Evolutionary conservation across 2,797 vertebrate species (phyloP).

Genomic region (Protosalanx chinensis): DNA sequence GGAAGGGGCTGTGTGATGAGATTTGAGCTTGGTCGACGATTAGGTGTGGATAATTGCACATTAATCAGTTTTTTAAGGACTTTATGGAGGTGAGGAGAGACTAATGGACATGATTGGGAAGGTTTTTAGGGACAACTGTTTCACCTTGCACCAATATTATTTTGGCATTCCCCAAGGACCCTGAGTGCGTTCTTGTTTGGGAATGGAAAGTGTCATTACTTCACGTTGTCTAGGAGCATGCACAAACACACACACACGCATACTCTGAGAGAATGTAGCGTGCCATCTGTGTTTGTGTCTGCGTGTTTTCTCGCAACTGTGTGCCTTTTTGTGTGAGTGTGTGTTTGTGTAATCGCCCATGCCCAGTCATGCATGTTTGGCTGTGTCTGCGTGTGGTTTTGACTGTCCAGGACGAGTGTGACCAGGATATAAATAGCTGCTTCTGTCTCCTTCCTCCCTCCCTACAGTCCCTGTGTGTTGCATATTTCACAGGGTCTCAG

Average conservation of each 20-base stretch:
- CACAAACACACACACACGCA: conserved; percentile 30
- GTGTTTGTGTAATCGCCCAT: conserved; percentile 3
- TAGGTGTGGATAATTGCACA: background rate
- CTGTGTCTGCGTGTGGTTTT: conserved; percentile 13
- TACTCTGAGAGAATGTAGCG: background rate
- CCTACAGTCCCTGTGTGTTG: conserved; percentile 9
- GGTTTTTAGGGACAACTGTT: conserved; percentile 13
- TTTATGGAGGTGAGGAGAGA: conserved; percentile 39
- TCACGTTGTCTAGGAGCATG: conserved; percentile 12
- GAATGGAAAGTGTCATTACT: conserved; percentile 29
- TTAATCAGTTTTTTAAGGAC: conserved; percentile 26
- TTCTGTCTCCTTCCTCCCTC: background rate
- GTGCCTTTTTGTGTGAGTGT: background rate
- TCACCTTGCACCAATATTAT: background rate
- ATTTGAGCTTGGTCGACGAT: background rate
- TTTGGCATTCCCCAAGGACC: too few species aligned
- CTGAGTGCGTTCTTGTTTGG: conserved; percentile 45
- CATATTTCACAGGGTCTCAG: conserved; percentile 29
- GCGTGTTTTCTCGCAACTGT: background rate
- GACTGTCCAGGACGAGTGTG: background rate
- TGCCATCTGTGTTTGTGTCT: background rate
- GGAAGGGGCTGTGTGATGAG: background rate
- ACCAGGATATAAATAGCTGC: conserved; percentile 12
- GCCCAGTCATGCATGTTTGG: background rate
- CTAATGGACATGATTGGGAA: conserved; percentile 25